Percentiles rank a stretch among this genome's conserved stretches.
These are phyloP conservation scores for Macrosteles quadrilineatus DNA, from an alignment of 1,140 invertebrate species.

Conservation along the genomic window DNA sequence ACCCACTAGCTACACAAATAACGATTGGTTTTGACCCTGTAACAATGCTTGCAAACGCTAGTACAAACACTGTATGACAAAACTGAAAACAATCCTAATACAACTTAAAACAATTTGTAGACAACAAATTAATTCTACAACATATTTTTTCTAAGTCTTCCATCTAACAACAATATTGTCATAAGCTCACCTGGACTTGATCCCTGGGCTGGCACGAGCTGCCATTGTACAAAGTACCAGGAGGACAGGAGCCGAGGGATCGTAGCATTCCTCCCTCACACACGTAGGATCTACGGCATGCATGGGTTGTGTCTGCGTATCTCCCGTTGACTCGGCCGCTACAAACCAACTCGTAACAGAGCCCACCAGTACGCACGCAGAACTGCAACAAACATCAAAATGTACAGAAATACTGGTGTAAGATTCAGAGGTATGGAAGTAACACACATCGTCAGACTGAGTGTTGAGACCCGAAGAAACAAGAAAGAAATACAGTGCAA, in stretches of 20 bases:
- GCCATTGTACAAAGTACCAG: slow-evolving; percentile 51
- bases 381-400: slow-evolving; percentile 40
- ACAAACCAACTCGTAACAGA: slow-evolving; percentile 51
- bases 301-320: slow-evolving; percentile 47
- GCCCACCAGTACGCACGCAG: slow-evolving; percentile 36
- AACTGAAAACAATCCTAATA: too few species aligned
- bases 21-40: too few species aligned
- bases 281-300: slow-evolving; percentile 45
- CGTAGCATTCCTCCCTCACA: slow-evolving; percentile 46
- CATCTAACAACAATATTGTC: too few species aligned
- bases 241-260: slow-evolving; percentile 51
- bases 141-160: too few species aligned
- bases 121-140: too few species aligned
- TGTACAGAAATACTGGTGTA: neutral
- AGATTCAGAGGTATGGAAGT: neutral
- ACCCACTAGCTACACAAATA: too few species aligned
- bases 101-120: too few species aligned
- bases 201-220: slow-evolving; percentile 50
- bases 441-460: neutral
- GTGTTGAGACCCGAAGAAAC: neutral
- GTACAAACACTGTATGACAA: too few species aligned
- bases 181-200: slow-evolving; percentile 30
- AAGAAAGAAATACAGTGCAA: too few species aligned
- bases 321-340: slow-evolving; percentile 47
- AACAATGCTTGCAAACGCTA: too few species aligned